These are phyloP conservation scores for Elachura formosa DNA, from an alignment of 2,113 vertebrate species.

Conservation along the genomic window DNA sequence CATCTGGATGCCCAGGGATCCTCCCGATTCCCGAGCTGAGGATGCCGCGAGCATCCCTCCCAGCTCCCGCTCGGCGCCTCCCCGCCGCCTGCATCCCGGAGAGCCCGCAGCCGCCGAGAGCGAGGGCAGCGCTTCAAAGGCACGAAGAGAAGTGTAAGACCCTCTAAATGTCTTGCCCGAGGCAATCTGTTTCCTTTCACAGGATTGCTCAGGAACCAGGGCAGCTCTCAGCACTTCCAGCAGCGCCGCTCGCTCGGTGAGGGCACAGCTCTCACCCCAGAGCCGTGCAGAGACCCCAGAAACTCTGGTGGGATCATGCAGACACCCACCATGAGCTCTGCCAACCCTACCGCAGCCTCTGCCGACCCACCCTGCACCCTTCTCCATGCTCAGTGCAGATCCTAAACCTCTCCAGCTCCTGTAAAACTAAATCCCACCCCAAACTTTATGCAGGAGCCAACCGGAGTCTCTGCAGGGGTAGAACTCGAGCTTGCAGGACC, in stretches of 20 bases:
- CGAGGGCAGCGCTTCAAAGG: background rate
- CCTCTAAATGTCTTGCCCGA: slow-evolving; percentile 1
- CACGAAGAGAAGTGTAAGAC: background rate
- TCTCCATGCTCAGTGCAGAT: accelerated
- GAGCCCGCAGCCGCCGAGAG: background rate
- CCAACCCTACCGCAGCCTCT: too few species aligned
- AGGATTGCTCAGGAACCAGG: background rate
- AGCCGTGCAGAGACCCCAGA: background rate
- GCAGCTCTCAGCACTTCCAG: background rate
- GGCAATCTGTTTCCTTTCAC: slow-evolving; percentile 15
- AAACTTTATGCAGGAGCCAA: background rate
- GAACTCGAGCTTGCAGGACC: accelerated
- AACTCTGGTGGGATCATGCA: background rate
- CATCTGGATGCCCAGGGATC: accelerated
- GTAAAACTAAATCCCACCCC: background rate
- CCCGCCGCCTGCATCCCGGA: background rate
- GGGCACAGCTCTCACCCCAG: background rate
- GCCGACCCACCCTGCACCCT: accelerated
- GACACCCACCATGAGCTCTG: too few species aligned
- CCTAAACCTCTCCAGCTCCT: background rate
- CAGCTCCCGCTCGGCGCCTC: accelerated
- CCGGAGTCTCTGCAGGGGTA: accelerated
- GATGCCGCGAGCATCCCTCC: background rate
- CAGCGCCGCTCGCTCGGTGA: too few species aligned
- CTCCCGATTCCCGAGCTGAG: accelerated